phyloP scores from a whole-genome alignment of 1,140 invertebrate genomes.

The Metaphire vulgaris region DNA sequence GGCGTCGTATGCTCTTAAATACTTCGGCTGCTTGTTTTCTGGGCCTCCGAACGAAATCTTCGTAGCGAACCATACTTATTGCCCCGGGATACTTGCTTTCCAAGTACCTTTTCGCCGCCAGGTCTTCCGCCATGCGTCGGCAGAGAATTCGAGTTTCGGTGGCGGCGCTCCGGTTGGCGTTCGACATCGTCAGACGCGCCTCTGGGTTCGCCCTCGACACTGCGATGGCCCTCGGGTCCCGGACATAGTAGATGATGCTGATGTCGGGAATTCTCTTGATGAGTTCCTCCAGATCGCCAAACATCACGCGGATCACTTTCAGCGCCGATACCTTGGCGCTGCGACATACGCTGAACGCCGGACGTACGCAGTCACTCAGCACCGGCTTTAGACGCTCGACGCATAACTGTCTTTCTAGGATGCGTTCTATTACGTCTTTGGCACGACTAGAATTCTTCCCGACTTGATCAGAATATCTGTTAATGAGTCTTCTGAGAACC shows the following conservation, averaged over 20 bases:
- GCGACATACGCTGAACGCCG: neutral
- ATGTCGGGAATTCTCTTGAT: neutral
- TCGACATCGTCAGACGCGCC: neutral
- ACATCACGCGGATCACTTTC: neutral
- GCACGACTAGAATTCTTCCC: neutral
- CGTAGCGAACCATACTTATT: neutral
- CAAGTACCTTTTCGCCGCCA: neutral
- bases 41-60: neutral
- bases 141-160: neutral
- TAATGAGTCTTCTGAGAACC: neutral
- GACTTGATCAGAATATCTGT: neutral
- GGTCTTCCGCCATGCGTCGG: neutral
- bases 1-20: neutral
- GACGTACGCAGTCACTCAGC: neutral
- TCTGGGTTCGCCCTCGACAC: neutral
- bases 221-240: neutral
- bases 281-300: neutral
- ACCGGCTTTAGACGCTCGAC: neutral
- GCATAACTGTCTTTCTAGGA: neutral
- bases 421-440: neutral
- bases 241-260: neutral
- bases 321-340: neutral
- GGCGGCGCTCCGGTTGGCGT: neutral
- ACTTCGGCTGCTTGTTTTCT: neutral
- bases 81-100: neutral